Evolutionary conservation across 2,113 vertebrate species (phyloP), one percentile per base, ranked within the genome.

Genomic region (Rhizomys pruinosus): DNA sequence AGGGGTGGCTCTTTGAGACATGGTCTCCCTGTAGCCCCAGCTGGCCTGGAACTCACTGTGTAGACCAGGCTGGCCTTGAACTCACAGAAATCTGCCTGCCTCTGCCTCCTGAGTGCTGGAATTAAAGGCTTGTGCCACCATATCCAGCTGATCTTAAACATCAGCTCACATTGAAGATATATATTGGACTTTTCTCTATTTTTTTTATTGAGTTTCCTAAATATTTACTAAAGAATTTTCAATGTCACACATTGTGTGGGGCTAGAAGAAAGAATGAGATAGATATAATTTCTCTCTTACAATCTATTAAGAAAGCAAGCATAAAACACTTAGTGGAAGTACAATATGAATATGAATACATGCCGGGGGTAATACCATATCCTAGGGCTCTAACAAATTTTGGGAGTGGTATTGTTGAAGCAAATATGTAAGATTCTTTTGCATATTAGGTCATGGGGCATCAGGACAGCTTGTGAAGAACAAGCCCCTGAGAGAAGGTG

Each of bases 71-170:
- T n/a, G n/a, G n/a, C n/a, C n/a, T n/a, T n/a, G n/a, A n/a, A n/a
- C n/a, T n/a, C n/a, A n/a, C n/a, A n/a, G n/a, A n/a, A n/a, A n/a
- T n/a, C n/a, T n/a, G n/a, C n/a, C n/a, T n/a, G n/a, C n/a, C n/a
- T n/a, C n/a, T n/a, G n/a, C n/a, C n/a, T n/a, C n/a, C n/a, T n/a
- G n/a, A n/a, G n/a, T n/a, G n/a, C n/a, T n/a, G n/a, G n/a, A n/a
- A n/a, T n/a, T n/a, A n/a, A n/a, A n/a, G n/a, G n/a, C n/a, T n/a
- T n/a, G n/a, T n/a, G n/a, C n/a, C n/a, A n/a, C n/a, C n/a, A n/a
- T n/a, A n/a, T n/a, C n/a, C n/a, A n/a, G n/a, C n/a, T n/a, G 55
- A 79, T 55, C 93, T 89, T 91, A 84, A 82, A 15, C 52, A 42
- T 87, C 29, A 90, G 2, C 37, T 78, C 71, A 78, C 68, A 37